Percentiles rank a stretch among this genome's conserved stretches.
Conservation (phyloP, 1,140 invertebrate species). For the Brachionus koreanus region DNA sequence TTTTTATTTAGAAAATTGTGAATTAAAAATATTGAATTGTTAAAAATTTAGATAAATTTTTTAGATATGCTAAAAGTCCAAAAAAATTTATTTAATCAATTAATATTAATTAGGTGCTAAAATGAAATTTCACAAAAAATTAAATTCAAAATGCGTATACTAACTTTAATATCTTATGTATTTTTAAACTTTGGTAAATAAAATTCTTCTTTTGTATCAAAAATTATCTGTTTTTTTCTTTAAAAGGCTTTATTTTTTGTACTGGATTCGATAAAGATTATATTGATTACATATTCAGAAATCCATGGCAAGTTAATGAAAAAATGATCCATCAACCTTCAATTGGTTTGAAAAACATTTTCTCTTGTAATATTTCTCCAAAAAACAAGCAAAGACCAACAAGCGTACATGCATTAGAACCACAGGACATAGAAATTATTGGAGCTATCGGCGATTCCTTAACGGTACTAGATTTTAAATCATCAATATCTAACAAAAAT, state of each 20-base stretch:
- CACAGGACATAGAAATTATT: slow-evolving; percentile 72
- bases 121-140: too few species aligned
- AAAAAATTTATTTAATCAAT: too few species aligned
- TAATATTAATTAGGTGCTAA: too few species aligned
- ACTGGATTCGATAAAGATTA: neutral
- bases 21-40: too few species aligned
- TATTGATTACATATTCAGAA: neutral
- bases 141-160: too few species aligned
- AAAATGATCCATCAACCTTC: neutral
- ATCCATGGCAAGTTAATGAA: slow-evolving; percentile 14
- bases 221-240: neutral
- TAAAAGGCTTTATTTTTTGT: neutral
- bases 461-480: too few species aligned
- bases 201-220: neutral
- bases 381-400: slow-evolving; percentile 35
- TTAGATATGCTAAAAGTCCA: too few species aligned
- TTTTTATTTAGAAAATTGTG: too few species aligned
- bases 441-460: slow-evolving; percentile 75
- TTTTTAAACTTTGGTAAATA: neutral
- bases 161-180: too few species aligned
- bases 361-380: neutral
- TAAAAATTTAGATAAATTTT: too few species aligned
- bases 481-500: too few species aligned
- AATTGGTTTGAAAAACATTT: neutral
- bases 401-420: slow-evolving; percentile 65